Conservation (phyloP, 2,797 vertebrate genomes). For the Hypotaenidia okinawae region DNA sequence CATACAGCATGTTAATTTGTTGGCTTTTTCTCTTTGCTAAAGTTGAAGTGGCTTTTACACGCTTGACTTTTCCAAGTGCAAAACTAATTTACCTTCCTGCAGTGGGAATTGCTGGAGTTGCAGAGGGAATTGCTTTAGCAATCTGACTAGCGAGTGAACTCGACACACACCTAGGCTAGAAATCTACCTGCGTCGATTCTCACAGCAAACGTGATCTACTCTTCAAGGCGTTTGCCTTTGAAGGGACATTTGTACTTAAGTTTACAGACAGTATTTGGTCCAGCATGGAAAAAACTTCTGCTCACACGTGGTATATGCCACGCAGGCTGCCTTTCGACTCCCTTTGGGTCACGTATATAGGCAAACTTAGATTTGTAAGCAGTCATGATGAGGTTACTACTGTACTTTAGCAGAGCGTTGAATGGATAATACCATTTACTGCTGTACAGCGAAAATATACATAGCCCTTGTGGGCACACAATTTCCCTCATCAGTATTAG, state of each 20-base stretch:
- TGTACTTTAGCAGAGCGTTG: slow-evolving; percentile 2
- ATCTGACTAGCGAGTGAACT: background rate
- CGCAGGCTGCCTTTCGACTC: slow-evolving; percentile 4
- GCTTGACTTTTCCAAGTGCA: slow-evolving; percentile 42
- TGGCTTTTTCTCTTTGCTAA: slow-evolving; percentile 82
- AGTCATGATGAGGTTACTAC: slow-evolving; percentile 34
- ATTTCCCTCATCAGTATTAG: background rate
- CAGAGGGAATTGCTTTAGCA: slow-evolving; percentile 58
- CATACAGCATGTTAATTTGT: slow-evolving; percentile 68
- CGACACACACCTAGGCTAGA: slow-evolving; percentile 38
- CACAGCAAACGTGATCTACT: slow-evolving; percentile 24
- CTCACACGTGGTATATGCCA: background rate
- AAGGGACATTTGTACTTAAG: slow-evolving; percentile 49
- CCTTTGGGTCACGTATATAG: background rate
- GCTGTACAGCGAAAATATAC: background rate
- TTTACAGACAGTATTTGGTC: slow-evolving; percentile 23
- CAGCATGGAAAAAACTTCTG: slow-evolving; percentile 43
- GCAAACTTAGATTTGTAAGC: slow-evolving; percentile 31
- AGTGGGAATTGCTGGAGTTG: slow-evolving; percentile 52
- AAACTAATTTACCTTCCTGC: slow-evolving; percentile 63
- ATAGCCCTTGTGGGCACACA: slow-evolving; percentile 4
- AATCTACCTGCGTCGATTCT: slow-evolving; percentile 12
- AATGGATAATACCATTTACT: slow-evolving; percentile 32
- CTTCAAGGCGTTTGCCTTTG: slow-evolving; percentile 38
- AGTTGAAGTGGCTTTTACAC: slow-evolving; percentile 79